phyloP scores from a whole-genome alignment of 2,113 vertebrate genomes.

The Spea multiplicata region DNA sequence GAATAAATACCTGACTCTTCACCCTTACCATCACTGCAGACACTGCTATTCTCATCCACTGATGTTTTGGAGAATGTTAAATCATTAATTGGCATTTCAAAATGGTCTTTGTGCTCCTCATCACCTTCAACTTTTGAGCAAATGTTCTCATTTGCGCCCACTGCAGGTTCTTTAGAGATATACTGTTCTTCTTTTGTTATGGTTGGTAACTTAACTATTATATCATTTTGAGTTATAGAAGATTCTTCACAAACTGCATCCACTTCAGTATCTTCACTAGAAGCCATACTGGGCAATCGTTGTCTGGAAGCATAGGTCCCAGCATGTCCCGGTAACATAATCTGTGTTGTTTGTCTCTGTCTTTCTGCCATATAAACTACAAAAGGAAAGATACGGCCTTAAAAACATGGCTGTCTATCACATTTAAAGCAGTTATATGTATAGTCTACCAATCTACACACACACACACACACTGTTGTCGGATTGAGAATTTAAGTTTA shows the following conservation, averaged over 20 bases:
- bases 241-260: not conserved
- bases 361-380: constrained; percentile 39
- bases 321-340: not conserved
- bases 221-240: not conserved
- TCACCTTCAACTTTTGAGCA: not conserved
- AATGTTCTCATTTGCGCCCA: not conserved
- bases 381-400: constrained; percentile 32
- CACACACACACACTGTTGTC: too few relatives aligned
- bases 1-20: constrained; percentile 38
- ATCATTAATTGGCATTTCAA: constrained; percentile 27
- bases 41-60: constrained; percentile 52
- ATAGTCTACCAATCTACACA: too few relatives aligned
- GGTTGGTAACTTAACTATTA: not conserved
- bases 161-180: not conserved
- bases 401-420: not conserved
- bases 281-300: not conserved
- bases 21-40: constrained; percentile 48
- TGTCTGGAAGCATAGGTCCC: constrained; percentile 47
- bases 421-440: too few relatives aligned
- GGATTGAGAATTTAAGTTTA: too few relatives aligned
- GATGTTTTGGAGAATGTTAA: constrained; percentile 50
- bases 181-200: not conserved
- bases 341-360: not conserved
- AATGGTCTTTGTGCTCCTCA: constrained; percentile 20
- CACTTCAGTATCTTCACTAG: constrained; percentile 15